Evolutionary conservation across 1,140 invertebrate genomes (phyloP).

Genomic region (Tigriopus japonicus): DNA sequence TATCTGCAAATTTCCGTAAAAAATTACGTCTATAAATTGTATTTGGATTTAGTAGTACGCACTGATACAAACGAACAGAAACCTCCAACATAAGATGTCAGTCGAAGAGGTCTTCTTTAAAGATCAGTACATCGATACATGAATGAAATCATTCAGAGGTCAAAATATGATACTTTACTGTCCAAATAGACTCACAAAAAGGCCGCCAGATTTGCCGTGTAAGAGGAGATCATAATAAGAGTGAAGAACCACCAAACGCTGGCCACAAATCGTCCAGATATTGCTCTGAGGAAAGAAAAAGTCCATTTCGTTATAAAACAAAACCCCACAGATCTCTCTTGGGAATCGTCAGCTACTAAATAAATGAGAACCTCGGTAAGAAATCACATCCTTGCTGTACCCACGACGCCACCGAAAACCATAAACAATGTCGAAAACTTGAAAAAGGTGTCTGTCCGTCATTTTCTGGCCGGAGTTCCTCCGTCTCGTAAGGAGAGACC

Average conservation of each 20-base stretch:
- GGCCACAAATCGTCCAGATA: slow-evolving; percentile 30
- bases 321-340: neutral
- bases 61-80: too few relatives aligned
- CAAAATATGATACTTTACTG: too few relatives aligned
- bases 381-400: slow-evolving; percentile 84
- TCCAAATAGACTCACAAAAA: slow-evolving; percentile 36
- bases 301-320: too few relatives aligned
- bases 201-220: slow-evolving; percentile 74
- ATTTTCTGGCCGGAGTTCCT: slow-evolving; percentile 13
- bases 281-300: slow-evolving; percentile 21
- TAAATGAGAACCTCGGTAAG: slow-evolving; percentile 43
- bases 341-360: neutral
- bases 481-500: slow-evolving; percentile 30
- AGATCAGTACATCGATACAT: too few relatives aligned
- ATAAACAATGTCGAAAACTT: slow-evolving; percentile 39
- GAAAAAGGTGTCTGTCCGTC: slow-evolving; percentile 13
- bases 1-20: too few relatives aligned
- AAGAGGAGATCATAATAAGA: slow-evolving; percentile 37
- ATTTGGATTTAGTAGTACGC: too few relatives aligned
- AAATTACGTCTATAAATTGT: too few relatives aligned
- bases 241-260: slow-evolving; percentile 40
- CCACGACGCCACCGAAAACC: slow-evolving; percentile 70
- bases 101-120: too few relatives aligned
- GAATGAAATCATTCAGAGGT: too few relatives aligned
- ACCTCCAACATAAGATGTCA: too few relatives aligned